Evolutionary conservation across 2,797 vertebrate species (phyloP).

Genomic region (Sebastes itinus): DNA sequence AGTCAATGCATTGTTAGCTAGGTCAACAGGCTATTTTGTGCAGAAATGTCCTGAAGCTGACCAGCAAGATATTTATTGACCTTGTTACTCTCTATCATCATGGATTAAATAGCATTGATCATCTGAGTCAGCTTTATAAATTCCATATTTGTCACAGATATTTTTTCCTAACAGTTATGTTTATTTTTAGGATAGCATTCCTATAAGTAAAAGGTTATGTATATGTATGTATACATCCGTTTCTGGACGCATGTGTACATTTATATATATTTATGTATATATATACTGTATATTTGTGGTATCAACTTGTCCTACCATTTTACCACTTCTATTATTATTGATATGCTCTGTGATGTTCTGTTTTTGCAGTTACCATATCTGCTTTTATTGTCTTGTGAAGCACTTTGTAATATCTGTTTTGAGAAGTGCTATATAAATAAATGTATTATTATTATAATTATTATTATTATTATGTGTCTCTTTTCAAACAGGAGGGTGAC

Average conservation of each 20-base stretch:
- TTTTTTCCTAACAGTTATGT: not conserved
- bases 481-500: slow-evolving; percentile 74
- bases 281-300: too few relatives aligned
- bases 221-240: too few relatives aligned
- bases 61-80: not conserved
- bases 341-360: too few relatives aligned
- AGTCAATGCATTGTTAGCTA: slow-evolving; percentile 29
- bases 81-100: not conserved
- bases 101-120: not conserved
- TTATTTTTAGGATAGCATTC: too few relatives aligned
- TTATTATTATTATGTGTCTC: not conserved
- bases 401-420: too few relatives aligned
- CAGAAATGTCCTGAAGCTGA: not conserved
- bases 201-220: fast-evolving
- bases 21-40: not conserved
- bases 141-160: not conserved
- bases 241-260: too few relatives aligned
- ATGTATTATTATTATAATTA: too few relatives aligned
- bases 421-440: too few relatives aligned
- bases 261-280: fast-evolving
- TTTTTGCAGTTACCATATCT: too few relatives aligned
- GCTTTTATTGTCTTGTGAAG: too few relatives aligned
- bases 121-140: not conserved
- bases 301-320: too few relatives aligned
- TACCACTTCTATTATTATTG: too few relatives aligned